phyloP scores from a whole-genome alignment of 2,797 vertebrate genomes.

The Hoplostethus atlanticus region DNA sequence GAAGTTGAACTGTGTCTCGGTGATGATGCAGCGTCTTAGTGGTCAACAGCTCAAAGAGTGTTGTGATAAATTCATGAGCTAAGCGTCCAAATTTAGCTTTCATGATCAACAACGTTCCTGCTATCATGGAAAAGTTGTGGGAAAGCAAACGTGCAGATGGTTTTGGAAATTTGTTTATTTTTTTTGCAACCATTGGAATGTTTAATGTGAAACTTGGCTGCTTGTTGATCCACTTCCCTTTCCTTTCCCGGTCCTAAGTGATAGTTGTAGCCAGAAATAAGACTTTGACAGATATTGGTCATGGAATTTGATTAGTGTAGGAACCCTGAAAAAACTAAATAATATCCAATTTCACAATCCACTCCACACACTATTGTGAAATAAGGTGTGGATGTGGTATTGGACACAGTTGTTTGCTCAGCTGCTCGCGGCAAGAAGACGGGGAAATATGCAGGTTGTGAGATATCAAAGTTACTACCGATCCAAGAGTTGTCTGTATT shows the following conservation, averaged over 20 bases:
- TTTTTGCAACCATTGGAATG: too few relatives aligned
- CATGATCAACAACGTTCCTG: not conserved
- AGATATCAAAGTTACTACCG: too few relatives aligned
- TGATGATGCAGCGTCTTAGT: slow-evolving; percentile 2
- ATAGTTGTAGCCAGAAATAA: too few relatives aligned
- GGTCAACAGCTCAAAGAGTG: not conserved
- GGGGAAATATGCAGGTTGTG: not conserved
- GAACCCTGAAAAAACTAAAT: too few relatives aligned
- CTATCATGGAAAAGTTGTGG: too few relatives aligned
- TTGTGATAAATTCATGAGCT: not conserved
- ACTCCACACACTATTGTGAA: slow-evolving; percentile 8
- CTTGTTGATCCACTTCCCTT: too few relatives aligned
- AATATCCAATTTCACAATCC: not conserved
- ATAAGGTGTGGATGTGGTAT: slow-evolving; percentile 3
- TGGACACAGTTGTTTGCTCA: slow-evolving; percentile 21
- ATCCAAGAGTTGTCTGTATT: not conserved
- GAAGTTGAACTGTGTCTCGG: not conserved
- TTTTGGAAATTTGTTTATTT: too few relatives aligned
- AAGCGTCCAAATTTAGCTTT: not conserved
- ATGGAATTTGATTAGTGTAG: too few relatives aligned
- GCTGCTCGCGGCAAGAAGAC: not conserved
- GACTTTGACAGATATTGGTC: too few relatives aligned
- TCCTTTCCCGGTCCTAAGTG: too few relatives aligned
- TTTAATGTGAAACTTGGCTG: too few relatives aligned
- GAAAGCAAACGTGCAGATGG: too few relatives aligned